Evolutionary conservation across 1,140 invertebrate genomes (phyloP).

Genomic region (Dendroctonus valens): DNA sequence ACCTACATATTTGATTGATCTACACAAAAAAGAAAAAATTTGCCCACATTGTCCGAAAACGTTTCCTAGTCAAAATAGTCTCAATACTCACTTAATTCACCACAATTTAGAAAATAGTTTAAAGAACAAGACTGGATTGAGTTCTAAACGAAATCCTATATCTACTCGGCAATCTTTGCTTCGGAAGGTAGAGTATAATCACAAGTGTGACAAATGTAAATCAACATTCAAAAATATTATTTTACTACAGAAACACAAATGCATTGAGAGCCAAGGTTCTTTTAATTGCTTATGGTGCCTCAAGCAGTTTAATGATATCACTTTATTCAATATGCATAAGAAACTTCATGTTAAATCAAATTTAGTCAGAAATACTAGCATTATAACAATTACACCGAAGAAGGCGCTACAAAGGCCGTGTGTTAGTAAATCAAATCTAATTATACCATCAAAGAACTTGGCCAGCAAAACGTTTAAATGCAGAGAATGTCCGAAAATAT

Average conservation of each 20-base stretch:
- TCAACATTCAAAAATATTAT: conserved; percentile 43
- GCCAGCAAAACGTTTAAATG: conserved; percentile 35
- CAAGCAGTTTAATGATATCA: conserved; percentile 38
- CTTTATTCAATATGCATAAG: conserved; percentile 40
- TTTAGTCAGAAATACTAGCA: conserved; percentile 39
- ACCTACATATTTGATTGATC: background rate
- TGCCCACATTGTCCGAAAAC: conserved; percentile 58
- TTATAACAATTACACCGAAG: conserved; percentile 33
- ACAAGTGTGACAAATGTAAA: conserved; percentile 42
- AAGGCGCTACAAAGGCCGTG: background rate
- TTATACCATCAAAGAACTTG: conserved; percentile 13
- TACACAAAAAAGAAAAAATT: conserved; percentile 28
- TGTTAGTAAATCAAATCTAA: conserved; percentile 9
- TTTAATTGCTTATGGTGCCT: conserved; percentile 39
- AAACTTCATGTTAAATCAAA: conserved; percentile 42
- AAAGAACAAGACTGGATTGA: conserved; percentile 24
- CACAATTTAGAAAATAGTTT: conserved; percentile 41
- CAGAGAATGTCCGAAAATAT: conserved; percentile 38
- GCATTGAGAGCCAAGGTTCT: conserved; percentile 15
- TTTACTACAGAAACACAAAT: conserved; percentile 41
- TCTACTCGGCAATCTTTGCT: conserved; percentile 21
- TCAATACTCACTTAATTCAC: conserved; percentile 56
- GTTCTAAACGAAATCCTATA: background rate
- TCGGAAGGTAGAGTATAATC: conserved; percentile 34
- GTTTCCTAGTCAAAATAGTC: conserved; percentile 59